Conservation (phyloP, 2,888 invertebrate species). For the Toxonevra muliebris region DNA sequence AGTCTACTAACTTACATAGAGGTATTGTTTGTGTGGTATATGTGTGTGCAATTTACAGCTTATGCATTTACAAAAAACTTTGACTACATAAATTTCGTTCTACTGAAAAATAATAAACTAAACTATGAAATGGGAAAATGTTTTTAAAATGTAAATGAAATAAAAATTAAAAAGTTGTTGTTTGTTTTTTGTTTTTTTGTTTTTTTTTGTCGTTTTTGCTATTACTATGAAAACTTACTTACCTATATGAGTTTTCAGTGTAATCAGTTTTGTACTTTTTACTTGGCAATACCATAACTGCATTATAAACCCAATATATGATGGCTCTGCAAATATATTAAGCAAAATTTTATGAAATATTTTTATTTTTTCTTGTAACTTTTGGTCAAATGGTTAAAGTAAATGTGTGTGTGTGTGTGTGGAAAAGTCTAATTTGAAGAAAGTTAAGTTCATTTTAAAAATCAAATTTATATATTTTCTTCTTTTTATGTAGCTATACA, state of each 20-base stretch:
- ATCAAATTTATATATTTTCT: conserved; percentile 4
- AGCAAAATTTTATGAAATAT: not conserved
- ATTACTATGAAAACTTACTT: conserved; percentile 36
- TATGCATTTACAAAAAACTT: too few relatives aligned
- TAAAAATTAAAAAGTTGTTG: too few relatives aligned
- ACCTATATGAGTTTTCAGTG: conserved; percentile 86
- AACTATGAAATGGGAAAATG: too few relatives aligned
- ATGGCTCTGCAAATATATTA: conserved; percentile 72
- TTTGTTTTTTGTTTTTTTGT: too few relatives aligned
- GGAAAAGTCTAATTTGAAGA: conserved; percentile 23
- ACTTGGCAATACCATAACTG: conserved; percentile 88
- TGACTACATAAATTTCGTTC: too few relatives aligned
- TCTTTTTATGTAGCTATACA: not conserved
- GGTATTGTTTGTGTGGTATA: too few relatives aligned
- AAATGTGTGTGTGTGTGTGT: conserved; percentile 1
- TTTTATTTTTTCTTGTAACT: not conserved
- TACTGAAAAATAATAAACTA: too few relatives aligned
- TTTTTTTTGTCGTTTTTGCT: too few relatives aligned
- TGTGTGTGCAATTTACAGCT: too few relatives aligned
- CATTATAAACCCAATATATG: conserved; percentile 92
- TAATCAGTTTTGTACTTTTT: conserved; percentile 87
- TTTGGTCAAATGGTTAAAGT: not conserved
- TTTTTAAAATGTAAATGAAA: too few relatives aligned
- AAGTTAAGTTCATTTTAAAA: conserved; percentile 6
- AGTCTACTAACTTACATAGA: too few relatives aligned